Evolutionary conservation across 2,113 vertebrate species (phyloP), one percentile per base, ranked within the genome.

Genomic region (Calypte anna): DNA sequence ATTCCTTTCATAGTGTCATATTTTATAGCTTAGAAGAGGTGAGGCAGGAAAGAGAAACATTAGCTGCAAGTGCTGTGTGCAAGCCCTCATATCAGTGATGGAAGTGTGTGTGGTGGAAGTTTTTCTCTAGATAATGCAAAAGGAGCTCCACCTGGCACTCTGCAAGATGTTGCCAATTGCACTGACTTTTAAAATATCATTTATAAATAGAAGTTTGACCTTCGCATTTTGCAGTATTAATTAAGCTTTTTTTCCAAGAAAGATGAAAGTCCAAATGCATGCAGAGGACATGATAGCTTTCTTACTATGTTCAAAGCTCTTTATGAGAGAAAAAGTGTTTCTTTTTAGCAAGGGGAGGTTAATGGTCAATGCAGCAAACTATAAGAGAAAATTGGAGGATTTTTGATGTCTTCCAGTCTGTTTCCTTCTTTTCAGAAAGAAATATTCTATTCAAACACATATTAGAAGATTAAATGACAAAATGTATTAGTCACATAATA

Each of bases 131-230:
- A 31, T 23, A 85, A 78, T 7, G 3, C 12, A 84, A 44, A 61
- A 58, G 38, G 22, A 69, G 13, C 17, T 91, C 54, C 89, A 70
- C 70, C 12, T 64, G 43, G 44, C 21, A 84, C n/a, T 38, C 33
- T 85, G 87, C 27, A 88, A 20, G 12, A 48, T 91, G 54, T n/a
- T 96, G 57, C n/a, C 81, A 74, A 63, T 46, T 90, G 58, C 55
- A 33, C 17, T 83, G 81, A 89, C 59, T 89, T 96, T 93, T 84
- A 73, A 91, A 92, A 95, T 93, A 84, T 17, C 7, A 85, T 62
- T 94, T 93, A 86, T 76, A 92, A 94, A 94, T 91, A 78, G 87
- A 96, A 96, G 16, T 67, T 78, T 95, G 83, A 96, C 82, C 72
- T 97, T 96, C 68, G 87, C 21, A 69, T 86, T 90, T 80, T 68